These are phyloP conservation scores for Hypotaenidia okinawae DNA, from an alignment of 2,797 vertebrate genomes.

Conservation along the genomic window DNA sequence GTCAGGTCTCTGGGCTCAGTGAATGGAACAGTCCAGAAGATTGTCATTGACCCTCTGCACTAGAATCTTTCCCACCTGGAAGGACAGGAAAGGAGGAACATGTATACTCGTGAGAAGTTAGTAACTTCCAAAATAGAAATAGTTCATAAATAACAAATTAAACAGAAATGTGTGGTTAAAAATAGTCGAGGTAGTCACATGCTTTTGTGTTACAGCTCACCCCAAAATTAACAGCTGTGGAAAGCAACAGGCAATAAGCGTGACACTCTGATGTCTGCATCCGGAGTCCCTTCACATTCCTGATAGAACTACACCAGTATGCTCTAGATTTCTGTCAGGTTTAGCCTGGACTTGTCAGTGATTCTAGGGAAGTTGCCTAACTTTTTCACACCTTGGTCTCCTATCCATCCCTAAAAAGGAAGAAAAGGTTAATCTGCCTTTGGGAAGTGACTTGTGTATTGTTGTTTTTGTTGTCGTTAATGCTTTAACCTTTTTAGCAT, in stretches of 20 bases:
- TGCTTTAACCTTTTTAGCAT: neutral
- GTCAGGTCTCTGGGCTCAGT: neutral
- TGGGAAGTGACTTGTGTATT: neutral
- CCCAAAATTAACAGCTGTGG: neutral
- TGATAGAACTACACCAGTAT: neutral
- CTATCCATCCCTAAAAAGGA: neutral
- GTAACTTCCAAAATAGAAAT: neutral
- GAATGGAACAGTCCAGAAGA: neutral
- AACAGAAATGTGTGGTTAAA: neutral
- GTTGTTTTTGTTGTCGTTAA: slow-evolving; percentile 44
- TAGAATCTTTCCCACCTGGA: neutral
- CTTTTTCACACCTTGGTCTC: slow-evolving; percentile 24
- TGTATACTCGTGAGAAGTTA: neutral
- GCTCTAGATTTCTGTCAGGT: neutral
- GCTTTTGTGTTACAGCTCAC: neutral
- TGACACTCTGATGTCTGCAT: neutral
- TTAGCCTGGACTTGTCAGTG: neutral
- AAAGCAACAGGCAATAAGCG: neutral
- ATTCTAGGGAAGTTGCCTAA: slow-evolving; percentile 26
- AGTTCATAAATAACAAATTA: neutral
- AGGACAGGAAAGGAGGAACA: neutral
- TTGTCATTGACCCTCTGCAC: neutral
- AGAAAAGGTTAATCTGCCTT: neutral
- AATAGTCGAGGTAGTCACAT: neutral
- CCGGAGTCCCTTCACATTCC: neutral